Percentiles rank a stretch among this genome's conserved stretches.
These are phyloP conservation scores for Stenolophus ochropezus DNA, from an alignment of 2,888 invertebrate species.

Conservation along the genomic window DNA sequence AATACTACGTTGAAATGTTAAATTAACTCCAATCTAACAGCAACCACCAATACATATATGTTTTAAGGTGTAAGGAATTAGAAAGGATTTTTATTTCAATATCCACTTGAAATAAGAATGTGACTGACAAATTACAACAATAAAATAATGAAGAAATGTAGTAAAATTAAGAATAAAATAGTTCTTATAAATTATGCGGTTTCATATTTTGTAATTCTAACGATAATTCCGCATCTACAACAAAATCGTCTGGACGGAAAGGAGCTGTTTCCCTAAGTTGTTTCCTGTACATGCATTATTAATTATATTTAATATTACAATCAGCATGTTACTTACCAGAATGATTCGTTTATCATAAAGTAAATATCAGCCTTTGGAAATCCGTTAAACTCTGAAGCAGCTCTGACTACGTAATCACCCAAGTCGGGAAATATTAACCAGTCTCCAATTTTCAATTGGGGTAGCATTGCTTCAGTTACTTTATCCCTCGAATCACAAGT, in stretches of 20 bases:
- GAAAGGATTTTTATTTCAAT: too few species aligned
- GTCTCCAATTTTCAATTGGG: constrained; percentile 15
- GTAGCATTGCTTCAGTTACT: not conserved
- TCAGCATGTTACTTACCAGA: not conserved
- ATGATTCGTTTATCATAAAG: not conserved
- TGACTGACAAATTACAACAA: too few species aligned
- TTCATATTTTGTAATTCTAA: not conserved
- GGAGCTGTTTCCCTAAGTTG: not conserved
- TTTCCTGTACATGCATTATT: not conserved
- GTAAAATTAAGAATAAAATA: not conserved
- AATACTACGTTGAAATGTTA: too few species aligned
- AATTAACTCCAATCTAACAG: too few species aligned
- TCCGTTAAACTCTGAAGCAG: not conserved
- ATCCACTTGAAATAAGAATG: too few species aligned
- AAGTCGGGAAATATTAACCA: constrained; percentile 20
- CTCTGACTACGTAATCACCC: constrained; percentile 1
- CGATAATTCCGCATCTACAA: not conserved
- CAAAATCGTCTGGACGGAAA: not conserved
- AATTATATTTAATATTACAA: not conserved
- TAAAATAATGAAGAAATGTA: not conserved
- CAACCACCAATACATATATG: too few species aligned
- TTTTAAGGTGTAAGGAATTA: too few species aligned
- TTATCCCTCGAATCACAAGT: not conserved
- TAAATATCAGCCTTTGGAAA: not conserved
- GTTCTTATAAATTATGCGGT: not conserved